Evolutionary conservation across 2,113 vertebrate species (phyloP).

Genomic region (Miniopterus natalensis): DNA sequence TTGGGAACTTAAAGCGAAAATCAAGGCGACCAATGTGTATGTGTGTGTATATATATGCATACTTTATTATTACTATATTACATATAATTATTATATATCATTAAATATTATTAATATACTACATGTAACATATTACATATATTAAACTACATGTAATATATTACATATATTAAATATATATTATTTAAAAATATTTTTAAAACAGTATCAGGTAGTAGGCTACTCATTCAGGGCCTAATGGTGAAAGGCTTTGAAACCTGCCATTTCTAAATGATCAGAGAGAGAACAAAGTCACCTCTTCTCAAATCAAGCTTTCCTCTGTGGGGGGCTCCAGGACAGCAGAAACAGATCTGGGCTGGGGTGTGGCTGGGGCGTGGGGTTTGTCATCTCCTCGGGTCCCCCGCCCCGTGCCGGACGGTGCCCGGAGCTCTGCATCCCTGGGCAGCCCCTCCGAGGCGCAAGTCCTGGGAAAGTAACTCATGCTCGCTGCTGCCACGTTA

Average conservation of each 20-base stretch:
- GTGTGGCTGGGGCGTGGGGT: background rate
- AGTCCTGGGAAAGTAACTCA: background rate
- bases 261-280: background rate
- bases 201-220: background rate
- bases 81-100: background rate
- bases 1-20: conserved; percentile 36
- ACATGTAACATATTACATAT: background rate
- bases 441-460: background rate
- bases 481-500: background rate
- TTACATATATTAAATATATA: background rate
- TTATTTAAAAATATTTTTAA: background rate
- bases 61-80: background rate
- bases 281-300: background rate
- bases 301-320: background rate
- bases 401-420: background rate
- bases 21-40: background rate
- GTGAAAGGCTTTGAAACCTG: background rate
- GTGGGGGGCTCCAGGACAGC: background rate
- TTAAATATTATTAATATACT: background rate
- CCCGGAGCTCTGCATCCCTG: background rate
- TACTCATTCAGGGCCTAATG: background rate
- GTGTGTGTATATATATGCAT: background rate
- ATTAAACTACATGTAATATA: background rate
- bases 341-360: background rate
- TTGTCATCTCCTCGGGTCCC: background rate